Conservation (phyloP, 2,888 invertebrate genomes). For the Clanis bilineata region DNA sequence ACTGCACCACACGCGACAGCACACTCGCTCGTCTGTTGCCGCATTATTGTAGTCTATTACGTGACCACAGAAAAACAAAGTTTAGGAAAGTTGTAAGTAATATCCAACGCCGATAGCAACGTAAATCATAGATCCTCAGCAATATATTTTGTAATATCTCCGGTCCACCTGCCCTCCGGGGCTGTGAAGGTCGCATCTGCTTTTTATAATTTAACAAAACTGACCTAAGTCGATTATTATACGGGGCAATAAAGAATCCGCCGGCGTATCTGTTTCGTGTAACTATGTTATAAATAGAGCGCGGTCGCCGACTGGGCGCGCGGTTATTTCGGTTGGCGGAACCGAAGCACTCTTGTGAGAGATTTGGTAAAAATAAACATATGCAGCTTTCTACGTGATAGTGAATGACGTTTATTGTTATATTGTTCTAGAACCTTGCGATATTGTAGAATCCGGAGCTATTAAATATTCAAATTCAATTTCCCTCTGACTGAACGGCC, state of each 20-base stretch:
- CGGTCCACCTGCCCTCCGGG: neutral
- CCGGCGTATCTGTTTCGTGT: constrained; percentile 16
- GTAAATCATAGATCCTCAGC: neutral
- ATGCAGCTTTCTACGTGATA: constrained; percentile 1
- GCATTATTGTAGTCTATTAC: neutral
- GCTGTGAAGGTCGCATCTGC: constrained; percentile 7
- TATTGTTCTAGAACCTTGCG: neutral
- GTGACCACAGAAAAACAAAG: neutral
- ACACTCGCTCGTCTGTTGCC: neutral
- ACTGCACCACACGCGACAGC: neutral
- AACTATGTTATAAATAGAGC: constrained; percentile 16
- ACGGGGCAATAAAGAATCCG: constrained; percentile 12
- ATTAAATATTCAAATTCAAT: neutral
- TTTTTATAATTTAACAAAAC: constrained; percentile 14
- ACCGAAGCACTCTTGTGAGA: constrained; percentile 12
- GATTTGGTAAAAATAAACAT: constrained; percentile 18
- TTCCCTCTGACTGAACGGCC: neutral
- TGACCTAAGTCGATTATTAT: constrained; percentile 17
- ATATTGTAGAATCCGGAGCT: neutral
- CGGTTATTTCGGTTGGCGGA: constrained; percentile 19
- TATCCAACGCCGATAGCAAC: neutral
- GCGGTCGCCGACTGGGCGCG: constrained; percentile 16
- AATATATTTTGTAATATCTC: neutral
- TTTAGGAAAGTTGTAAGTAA: neutral
- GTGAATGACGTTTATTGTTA: neutral